Evolutionary conservation across 1,140 invertebrate species (phyloP).

Genomic region (Lethocerus indicus): DNA sequence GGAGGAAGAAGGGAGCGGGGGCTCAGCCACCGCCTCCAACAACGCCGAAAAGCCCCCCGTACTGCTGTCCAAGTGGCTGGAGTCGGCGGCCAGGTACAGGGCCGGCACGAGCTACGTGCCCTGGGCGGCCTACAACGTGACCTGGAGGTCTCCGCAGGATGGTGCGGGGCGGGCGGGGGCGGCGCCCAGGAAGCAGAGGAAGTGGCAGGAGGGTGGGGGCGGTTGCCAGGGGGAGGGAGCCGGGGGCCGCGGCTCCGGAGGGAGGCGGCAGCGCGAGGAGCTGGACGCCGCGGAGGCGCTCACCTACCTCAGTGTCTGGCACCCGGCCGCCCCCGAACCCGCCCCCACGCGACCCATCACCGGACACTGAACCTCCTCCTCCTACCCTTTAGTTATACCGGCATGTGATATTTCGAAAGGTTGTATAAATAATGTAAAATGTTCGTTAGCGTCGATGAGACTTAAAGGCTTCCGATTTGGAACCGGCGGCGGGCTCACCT

Average conservation of each 20-base stretch:
- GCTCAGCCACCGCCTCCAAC: too few species aligned
- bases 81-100: conserved; percentile 44
- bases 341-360: too few species aligned
- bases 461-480: too few species aligned
- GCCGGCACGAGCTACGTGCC: conserved; percentile 46
- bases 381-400: too few species aligned
- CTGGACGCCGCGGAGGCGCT: conserved; percentile 49
- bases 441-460: too few species aligned
- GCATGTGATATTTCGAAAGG: too few species aligned
- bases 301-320: conserved; percentile 29
- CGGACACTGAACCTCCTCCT: too few species aligned
- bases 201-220: not conserved
- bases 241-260: not conserved
- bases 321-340: too few species aligned
- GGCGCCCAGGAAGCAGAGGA: too few species aligned
- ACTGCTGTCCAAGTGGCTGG: conserved; percentile 45
- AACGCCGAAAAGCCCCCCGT: conserved; percentile 24
- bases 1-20: not conserved
- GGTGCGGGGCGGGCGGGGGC: conserved; percentile 52
- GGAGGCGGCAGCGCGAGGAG: conserved; percentile 33
- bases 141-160: conserved; percentile 27
- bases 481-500: too few species aligned
- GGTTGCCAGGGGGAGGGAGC: not conserved
- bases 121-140: conserved; percentile 28
- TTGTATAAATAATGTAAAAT: too few species aligned